These are phyloP conservation scores for Panthera leo DNA, from an alignment of 2,113 vertebrate species.

Conservation along the genomic window DNA sequence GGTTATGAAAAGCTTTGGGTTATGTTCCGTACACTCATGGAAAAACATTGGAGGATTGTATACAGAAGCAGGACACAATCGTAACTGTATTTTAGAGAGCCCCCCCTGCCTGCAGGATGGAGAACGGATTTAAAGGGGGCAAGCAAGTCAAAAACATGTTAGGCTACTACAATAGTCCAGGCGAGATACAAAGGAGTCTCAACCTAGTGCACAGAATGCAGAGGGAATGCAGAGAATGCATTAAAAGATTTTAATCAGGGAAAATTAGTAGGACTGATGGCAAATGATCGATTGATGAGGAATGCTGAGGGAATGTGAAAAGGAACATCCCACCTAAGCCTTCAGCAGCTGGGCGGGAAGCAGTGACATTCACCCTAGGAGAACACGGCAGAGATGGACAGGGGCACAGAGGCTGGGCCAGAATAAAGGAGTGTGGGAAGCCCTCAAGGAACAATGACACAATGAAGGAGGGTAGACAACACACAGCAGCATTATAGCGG, in stretches of 20 bases:
- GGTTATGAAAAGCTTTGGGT: not conserved
- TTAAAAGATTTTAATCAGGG: not conserved
- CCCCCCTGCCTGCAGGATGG: not conserved
- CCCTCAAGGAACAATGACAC: not conserved
- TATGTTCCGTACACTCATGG: not conserved
- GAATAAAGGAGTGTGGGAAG: not conserved
- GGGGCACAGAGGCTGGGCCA: not conserved
- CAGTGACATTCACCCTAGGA: fast-evolving
- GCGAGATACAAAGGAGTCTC: not conserved
- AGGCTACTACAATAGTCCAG: not conserved
- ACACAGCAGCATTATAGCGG: not conserved
- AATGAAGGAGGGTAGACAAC: fast-evolving
- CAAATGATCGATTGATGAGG: not conserved
- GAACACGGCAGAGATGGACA: not conserved
- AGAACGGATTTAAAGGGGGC: not conserved
- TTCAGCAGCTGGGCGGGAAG: not conserved
- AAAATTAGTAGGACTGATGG: not conserved
- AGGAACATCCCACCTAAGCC: not conserved
- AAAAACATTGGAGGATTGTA: not conserved
- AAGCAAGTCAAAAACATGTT: not conserved
- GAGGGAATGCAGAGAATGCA: not conserved
- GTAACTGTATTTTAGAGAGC: not conserved
- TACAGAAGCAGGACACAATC: not conserved
- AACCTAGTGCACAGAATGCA: not conserved
- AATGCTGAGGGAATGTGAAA: not conserved